Conservation (phyloP, 2,888 invertebrate genomes). For the Salticus scenicus region DNA sequence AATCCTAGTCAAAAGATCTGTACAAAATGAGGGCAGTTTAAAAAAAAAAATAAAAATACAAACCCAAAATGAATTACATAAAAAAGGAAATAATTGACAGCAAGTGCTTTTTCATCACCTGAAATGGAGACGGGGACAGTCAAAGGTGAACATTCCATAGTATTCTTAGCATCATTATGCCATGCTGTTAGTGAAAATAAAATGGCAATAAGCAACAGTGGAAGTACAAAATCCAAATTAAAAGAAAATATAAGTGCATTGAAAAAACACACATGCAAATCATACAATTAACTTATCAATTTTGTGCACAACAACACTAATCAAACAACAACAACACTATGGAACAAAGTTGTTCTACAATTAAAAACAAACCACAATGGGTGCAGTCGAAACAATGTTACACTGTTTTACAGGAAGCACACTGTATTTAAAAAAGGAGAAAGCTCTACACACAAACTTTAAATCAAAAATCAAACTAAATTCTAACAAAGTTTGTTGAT, state of each 20-base stretch:
- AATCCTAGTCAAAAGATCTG: too few relatives aligned
- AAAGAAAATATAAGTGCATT: slow-evolving; percentile 30
- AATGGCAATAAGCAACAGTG: slow-evolving; percentile 56
- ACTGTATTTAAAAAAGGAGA: not conserved
- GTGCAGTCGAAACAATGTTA: not conserved
- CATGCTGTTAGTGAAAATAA: slow-evolving; percentile 70
- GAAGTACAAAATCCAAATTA: slow-evolving; percentile 38
- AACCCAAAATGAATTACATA: not conserved
- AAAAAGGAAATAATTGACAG: not conserved
- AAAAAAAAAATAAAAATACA: slow-evolving; percentile 1
- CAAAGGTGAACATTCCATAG: slow-evolving; percentile 70
- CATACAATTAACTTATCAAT: not conserved
- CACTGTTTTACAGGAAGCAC: not conserved
- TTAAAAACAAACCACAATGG: not conserved
- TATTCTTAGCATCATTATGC: slow-evolving; percentile 70
- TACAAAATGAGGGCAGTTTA: too few relatives aligned
- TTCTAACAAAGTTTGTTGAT: too few relatives aligned
- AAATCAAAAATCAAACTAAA: not conserved
- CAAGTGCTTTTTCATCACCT: slow-evolving; percentile 51
- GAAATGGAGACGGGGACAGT: slow-evolving; percentile 68
- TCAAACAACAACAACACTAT: not conserved
- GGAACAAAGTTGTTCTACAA: not conserved
- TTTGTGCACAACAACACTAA: slow-evolving; percentile 14
- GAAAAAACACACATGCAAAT: slow-evolving; percentile 33
- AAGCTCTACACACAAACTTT: too few relatives aligned